Evolutionary conservation across 2,113 vertebrate genomes (phyloP).

Genomic region (Xiphorhynchus elegans): DNA sequence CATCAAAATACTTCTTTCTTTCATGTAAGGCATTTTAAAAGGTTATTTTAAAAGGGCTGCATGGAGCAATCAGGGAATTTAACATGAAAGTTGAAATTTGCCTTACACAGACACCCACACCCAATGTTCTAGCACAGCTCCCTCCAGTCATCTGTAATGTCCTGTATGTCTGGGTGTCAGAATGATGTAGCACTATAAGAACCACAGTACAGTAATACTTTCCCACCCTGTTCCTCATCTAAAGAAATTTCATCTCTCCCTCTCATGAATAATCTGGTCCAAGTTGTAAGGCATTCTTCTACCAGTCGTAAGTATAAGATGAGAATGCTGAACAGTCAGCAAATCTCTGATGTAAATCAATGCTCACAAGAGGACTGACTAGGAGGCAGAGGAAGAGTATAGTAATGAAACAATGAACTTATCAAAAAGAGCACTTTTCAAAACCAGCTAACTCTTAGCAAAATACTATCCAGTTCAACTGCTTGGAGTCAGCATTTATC

Average conservation of each 20-base stretch:
- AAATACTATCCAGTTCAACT: conserved; percentile 17
- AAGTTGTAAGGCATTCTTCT: conserved; percentile 52
- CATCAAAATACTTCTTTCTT: not conserved
- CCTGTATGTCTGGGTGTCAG: not conserved
- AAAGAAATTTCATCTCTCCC: conserved; percentile 32
- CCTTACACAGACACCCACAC: not conserved
- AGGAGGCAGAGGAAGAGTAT: not conserved
- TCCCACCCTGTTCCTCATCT: conserved; percentile 6
- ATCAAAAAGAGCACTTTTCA: conserved; percentile 43
- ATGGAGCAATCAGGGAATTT: not conserved
- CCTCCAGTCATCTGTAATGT: not conserved
- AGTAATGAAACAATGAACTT: conserved; percentile 13
- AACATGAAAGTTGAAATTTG: not conserved
- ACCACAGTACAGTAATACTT: not conserved
- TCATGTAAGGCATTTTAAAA: not conserved
- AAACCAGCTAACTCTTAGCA: conserved; percentile 15
- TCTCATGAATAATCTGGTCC: conserved; percentile 58
- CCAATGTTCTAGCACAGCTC: not conserved
- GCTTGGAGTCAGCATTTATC: conserved; percentile 23
- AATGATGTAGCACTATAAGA: not conserved
- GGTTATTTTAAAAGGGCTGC: not conserved
- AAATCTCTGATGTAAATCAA: conserved; percentile 66
- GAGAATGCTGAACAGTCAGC: conserved; percentile 55
- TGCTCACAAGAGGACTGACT: conserved; percentile 37
- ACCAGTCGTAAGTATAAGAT: conserved; percentile 17